Evolutionary conservation across 2,113 vertebrate species (phyloP), one percentile per base, ranked within the genome.

Genomic region (Colius striatus): DNA sequence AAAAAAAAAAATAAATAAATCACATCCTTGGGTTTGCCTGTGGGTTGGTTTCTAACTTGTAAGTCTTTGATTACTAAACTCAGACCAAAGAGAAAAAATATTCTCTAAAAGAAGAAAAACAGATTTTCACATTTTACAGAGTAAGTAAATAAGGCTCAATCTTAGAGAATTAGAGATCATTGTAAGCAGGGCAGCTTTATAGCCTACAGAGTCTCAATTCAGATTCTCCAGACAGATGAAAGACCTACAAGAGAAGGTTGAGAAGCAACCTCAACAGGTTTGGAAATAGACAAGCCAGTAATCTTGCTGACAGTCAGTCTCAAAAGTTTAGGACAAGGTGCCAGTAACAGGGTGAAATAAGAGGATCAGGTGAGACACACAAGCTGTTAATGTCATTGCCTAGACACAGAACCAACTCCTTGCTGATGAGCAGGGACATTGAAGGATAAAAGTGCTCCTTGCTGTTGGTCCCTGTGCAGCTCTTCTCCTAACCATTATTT

Each of bases 61-160:
- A 62, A 36, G 30, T 63, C n/a, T 57, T 57, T 70, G 11, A 74
- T 41, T 68, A 58, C 25, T 66, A n/a, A 81, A 50, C 34, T 65
- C 38, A 53, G 15, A 51, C 15, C 4, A 4, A 9, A 71, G 4
- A 47, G 6, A 6, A 47, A 58, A 57, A 30, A 29, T 0, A 0
- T 6, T 53, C 13, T 55, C 45, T 18, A 62, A 38, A 62, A 50
- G 27, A 80, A 48, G 27, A 81, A 73, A 88, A 92, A 58, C 3
- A 3, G 11, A 84, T 81, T 91, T 89, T 74, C 23, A 36, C 7
- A 8, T 93, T 75, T 62, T 57, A 75, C 21, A 72, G 5, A 21
- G 4, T 63, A 13, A 25, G 23, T 23, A 12, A 80, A 17, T 6
- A 13, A 88, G 26, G 36, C 5, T 36, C 45, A 41, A 7, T 22